A percentile compares a stretch with the other conserved stretches of the same genome.
phyloP scores from a whole-genome alignment of 2,797 vertebrate genomes.

The Oreonectes daqikongensis region DNA sequence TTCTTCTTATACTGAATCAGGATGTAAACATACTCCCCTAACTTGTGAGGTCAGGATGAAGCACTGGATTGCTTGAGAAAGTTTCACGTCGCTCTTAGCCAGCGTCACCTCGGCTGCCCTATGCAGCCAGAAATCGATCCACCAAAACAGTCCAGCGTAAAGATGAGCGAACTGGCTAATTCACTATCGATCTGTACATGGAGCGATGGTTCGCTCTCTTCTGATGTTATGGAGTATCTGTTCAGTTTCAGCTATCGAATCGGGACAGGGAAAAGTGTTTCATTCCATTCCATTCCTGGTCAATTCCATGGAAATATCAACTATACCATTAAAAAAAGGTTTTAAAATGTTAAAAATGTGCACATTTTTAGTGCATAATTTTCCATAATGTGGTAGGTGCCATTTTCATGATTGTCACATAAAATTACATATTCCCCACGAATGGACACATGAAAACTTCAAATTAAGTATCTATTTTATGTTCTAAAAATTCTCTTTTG shows the following conservation, averaged over 20 bases:
- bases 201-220: slow-evolving; percentile 76
- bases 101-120: slow-evolving; percentile 59
- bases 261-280: slow-evolving; percentile 51
- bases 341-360: too few species aligned
- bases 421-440: too few species aligned
- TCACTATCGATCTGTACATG: slow-evolving; percentile 80
- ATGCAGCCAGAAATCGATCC: slow-evolving; percentile 73
- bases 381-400: too few species aligned
- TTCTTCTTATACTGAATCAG: slow-evolving; percentile 19
- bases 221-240: slow-evolving; percentile 77
- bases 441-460: too few species aligned
- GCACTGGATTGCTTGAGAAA: slow-evolving; percentile 42
- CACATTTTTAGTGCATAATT: too few species aligned
- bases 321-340: too few species aligned
- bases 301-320: too few species aligned
- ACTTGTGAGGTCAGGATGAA: slow-evolving; percentile 47
- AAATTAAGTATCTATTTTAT: too few species aligned
- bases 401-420: too few species aligned
- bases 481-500: too few species aligned
- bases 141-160: slow-evolving; percentile 64
- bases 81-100: slow-evolving; percentile 27
- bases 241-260: slow-evolving; percentile 70
- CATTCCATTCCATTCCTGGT: too few species aligned
- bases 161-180: slow-evolving; percentile 79
- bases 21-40: slow-evolving; percentile 23